A percentile compares a stretch with the other conserved stretches of the same genome.
Evolutionary conservation across 1,140 invertebrate species (phyloP).

Genomic region (Manduca sexta): DNA sequence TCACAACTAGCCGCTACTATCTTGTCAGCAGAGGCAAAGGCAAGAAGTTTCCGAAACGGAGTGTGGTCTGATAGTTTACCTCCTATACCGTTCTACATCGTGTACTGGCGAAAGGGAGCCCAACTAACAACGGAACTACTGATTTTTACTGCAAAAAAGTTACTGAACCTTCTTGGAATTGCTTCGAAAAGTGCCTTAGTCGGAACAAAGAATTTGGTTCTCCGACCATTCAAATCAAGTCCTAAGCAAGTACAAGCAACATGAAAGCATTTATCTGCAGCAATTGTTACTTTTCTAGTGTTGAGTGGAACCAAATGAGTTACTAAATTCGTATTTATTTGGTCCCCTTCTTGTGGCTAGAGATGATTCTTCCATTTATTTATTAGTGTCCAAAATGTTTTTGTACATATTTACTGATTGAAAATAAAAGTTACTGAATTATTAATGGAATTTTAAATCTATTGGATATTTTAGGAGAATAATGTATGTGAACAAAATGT

Average conservation of each 20-base stretch:
- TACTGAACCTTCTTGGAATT: slow-evolving; percentile 34
- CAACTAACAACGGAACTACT: slow-evolving; percentile 30
- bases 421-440: slow-evolving; percentile 35
- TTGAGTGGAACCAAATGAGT: slow-evolving; percentile 29
- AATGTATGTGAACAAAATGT: slow-evolving; percentile 6
- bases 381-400: slow-evolving; percentile 14
- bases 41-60: slow-evolving; percentile 54
- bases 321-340: slow-evolving; percentile 33
- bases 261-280: slow-evolving; percentile 41
- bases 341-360: slow-evolving; percentile 21
- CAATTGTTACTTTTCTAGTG: slow-evolving; percentile 22
- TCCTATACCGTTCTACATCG: slow-evolving; percentile 45
- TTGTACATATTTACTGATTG: slow-evolving; percentile 39
- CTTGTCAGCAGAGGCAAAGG: slow-evolving; percentile 47
- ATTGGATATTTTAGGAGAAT: neutral
- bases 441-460: neutral
- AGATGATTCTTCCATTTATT: slow-evolving; percentile 26
- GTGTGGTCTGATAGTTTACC: slow-evolving; percentile 58
- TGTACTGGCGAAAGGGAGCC: slow-evolving; percentile 57
- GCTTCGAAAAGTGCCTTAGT: slow-evolving; percentile 43
- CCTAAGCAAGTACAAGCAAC: slow-evolving; percentile 47
- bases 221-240: slow-evolving; percentile 36
- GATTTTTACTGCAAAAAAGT: slow-evolving; percentile 32
- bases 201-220: slow-evolving; percentile 44
- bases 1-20: slow-evolving; percentile 49